Evolutionary conservation across 2,888 invertebrate genomes (phyloP).

Genomic region (Plagodis pulveraria): DNA sequence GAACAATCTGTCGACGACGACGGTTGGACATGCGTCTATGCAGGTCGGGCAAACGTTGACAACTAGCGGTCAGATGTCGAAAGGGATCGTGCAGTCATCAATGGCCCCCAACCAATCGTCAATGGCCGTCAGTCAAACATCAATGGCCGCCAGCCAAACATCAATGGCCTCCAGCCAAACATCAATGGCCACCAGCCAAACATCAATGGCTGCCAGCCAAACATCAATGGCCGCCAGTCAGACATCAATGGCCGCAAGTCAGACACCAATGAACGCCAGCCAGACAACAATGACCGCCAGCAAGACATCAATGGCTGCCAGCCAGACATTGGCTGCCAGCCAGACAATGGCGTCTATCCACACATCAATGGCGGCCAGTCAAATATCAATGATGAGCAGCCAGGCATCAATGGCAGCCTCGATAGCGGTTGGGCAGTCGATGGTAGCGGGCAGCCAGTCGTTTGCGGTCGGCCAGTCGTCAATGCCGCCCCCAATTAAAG

Average conservation of each 20-base stretch:
- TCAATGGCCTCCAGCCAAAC: neutral
- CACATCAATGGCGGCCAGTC: too few species aligned
- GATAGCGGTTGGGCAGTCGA: neutral
- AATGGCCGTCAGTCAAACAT: neutral
- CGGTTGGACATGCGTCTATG: conserved; percentile 49
- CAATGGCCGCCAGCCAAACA: neutral
- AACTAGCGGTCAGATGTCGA: conserved; percentile 51
- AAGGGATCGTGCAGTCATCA: neutral
- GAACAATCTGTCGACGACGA: conserved; percentile 5
- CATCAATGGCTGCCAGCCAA: neutral
- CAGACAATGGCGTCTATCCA: neutral
- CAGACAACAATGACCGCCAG: neutral
- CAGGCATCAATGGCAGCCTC: neutral
- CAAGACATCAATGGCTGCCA: neutral
- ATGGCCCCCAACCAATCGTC: neutral
- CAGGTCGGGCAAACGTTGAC: conserved; percentile 53
- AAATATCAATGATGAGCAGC: neutral
- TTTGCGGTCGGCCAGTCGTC: conserved; percentile 37
- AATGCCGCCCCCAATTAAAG: conserved; percentile 71
- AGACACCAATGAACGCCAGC: neutral
- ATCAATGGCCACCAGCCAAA: neutral
- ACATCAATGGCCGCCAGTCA: neutral
- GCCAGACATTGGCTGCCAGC: neutral
- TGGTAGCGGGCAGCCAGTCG: neutral
- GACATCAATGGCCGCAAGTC: neutral